Percentiles rank a stretch among this genome's conserved stretches.
These are phyloP conservation scores for Plotosus lineatus DNA, from an alignment of 2,113 vertebrate genomes.

Conservation along the genomic window DNA sequence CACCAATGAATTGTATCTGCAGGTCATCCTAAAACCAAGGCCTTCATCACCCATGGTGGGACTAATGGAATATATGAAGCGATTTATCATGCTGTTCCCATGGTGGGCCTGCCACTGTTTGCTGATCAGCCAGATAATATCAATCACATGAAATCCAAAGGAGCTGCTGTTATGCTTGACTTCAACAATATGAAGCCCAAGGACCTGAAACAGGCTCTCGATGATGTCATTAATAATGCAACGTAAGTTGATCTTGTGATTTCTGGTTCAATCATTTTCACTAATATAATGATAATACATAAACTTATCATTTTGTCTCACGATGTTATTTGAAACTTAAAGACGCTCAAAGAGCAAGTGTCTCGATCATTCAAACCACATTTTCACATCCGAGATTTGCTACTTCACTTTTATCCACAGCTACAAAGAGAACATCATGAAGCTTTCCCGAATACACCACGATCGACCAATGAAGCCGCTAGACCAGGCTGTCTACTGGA, in stretches of 20 bases:
- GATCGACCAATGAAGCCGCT: conserved; percentile 79
- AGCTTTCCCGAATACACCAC: conserved; percentile 77
- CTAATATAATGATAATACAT: too few species aligned
- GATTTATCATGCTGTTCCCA: conserved; percentile 82
- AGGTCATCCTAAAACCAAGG: conserved; percentile 83
- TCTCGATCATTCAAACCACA: background rate
- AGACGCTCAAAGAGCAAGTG: background rate
- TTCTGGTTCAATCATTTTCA: too few species aligned
- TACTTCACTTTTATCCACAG: conserved; percentile 47
- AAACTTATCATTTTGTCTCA: background rate
- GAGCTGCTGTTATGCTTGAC: conserved; percentile 75
- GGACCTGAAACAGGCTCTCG: conserved; percentile 59
- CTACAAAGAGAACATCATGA: conserved; percentile 80
- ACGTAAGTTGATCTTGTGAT: conserved; percentile 35
- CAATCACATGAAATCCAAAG: conserved; percentile 75
- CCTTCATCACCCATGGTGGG: conserved; percentile 86
- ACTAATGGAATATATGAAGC: conserved; percentile 88
- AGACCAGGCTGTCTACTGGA: conserved; percentile 81
- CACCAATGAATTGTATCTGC: conserved; percentile 27
- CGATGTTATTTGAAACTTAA: background rate
- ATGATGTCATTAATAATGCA: conserved; percentile 40
- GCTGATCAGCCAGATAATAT: conserved; percentile 82
- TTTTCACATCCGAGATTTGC: background rate
- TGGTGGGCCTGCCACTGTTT: conserved; percentile 86
- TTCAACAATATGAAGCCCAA: conserved; percentile 69